Percentiles rank a stretch among this genome's conserved stretches.
Conservation (phyloP, 2,797 vertebrate species). For the Scolopax bukidnonensis region DNA sequence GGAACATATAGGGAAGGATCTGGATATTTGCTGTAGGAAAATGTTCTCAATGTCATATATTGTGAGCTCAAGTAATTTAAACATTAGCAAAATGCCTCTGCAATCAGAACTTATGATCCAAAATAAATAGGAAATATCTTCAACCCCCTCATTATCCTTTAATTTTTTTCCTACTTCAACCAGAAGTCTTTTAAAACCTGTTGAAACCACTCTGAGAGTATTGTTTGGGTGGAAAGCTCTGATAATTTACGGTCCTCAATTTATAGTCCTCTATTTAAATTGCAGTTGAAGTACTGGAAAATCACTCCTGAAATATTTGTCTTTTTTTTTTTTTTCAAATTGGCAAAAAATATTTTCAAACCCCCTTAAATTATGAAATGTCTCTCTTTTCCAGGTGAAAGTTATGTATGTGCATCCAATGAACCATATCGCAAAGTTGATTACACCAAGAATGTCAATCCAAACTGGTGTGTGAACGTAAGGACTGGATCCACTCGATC, state of each 20-base stretch:
- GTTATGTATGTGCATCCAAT: slow-evolving; percentile 96
- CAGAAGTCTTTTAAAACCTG: not conserved
- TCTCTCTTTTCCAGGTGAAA: slow-evolving; percentile 85
- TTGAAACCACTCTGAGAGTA: not conserved
- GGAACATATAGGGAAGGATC: not conserved
- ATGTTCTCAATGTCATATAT: not conserved
- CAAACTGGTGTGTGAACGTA: slow-evolving; percentile 96
- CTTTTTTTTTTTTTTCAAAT: not conserved
- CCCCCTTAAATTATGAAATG: not conserved
- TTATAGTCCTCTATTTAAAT: not conserved
- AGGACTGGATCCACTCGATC: slow-evolving; percentile 85
- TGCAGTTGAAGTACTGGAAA: not conserved
- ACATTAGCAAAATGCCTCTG: not conserved
- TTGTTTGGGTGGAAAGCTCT: not conserved
- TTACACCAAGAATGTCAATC: slow-evolving; percentile 94
- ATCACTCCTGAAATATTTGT: not conserved
- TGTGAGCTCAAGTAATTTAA: not conserved
- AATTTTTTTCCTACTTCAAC: not conserved
- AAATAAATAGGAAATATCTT: not conserved
- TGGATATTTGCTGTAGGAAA: not conserved
- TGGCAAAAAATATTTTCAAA: not conserved
- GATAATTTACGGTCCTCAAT: not conserved
- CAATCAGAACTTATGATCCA: not conserved
- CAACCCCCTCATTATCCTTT: not conserved
- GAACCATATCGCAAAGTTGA: slow-evolving; percentile 93